phyloP scores from a whole-genome alignment of 2,113 vertebrate species.

The Accipiter cooperii region DNA sequence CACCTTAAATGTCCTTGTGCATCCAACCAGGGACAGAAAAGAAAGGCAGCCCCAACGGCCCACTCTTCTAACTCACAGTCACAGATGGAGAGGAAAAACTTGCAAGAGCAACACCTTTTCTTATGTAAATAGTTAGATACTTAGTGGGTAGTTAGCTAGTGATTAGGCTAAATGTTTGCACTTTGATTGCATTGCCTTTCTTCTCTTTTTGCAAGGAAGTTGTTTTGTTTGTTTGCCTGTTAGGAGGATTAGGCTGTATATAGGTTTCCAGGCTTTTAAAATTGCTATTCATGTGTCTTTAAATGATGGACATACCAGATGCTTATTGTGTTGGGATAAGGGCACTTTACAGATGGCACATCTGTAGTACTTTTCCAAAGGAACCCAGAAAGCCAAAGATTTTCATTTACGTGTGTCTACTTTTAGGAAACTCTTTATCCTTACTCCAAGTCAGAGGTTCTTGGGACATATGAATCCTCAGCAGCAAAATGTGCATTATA shows the following conservation, averaged over 20 bases:
- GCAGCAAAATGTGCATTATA: neutral
- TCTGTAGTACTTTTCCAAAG: neutral
- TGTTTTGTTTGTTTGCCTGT: slow-evolving; percentile 52
- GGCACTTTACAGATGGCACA: neutral
- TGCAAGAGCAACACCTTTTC: slow-evolving; percentile 47
- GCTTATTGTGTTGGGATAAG: neutral
- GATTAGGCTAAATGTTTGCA: slow-evolving; percentile 35
- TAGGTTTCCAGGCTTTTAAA: slow-evolving; percentile 32
- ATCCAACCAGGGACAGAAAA: neutral
- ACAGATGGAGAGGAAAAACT: neutral
- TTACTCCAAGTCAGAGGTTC: neutral
- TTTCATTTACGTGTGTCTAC: neutral
- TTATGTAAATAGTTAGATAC: slow-evolving; percentile 32
- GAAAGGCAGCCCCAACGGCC: neutral
- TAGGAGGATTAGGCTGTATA: slow-evolving; percentile 33
- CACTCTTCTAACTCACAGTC: neutral
- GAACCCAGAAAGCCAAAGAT: neutral
- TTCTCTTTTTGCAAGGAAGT: slow-evolving; percentile 35
- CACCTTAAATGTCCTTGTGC: neutral
- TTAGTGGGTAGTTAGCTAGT: slow-evolving; percentile 47
- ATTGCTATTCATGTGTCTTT: slow-evolving; percentile 12
- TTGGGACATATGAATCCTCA: neutral
- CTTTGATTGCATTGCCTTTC: slow-evolving; percentile 15
- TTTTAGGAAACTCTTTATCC: neutral
- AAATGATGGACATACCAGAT: slow-evolving; percentile 1